phyloP scores from a whole-genome alignment of 2,113 vertebrate species.

The Archocentrus centrarchus region DNA sequence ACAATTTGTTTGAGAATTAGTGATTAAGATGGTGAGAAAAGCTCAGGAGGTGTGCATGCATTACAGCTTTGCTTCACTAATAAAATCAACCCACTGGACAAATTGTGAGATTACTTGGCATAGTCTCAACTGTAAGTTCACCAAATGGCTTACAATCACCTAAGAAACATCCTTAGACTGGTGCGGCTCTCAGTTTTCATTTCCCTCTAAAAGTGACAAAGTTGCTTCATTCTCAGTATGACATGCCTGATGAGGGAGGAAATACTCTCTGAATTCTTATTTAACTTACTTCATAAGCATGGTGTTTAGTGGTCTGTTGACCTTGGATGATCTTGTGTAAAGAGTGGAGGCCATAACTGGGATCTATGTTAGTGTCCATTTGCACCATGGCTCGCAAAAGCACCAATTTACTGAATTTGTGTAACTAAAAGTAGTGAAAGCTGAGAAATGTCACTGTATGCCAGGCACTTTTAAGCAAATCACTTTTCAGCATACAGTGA shows the following conservation, averaged over 20 bases:
- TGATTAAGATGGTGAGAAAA: slow-evolving; percentile 13
- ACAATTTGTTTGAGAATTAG: slow-evolving; percentile 31
- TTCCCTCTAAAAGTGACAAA: not conserved
- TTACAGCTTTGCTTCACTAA: not conserved
- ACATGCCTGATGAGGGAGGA: not conserved
- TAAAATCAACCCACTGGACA: not conserved
- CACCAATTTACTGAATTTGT: not conserved
- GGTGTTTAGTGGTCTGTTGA: not conserved
- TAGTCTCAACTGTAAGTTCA: not conserved
- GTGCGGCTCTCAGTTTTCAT: not conserved
- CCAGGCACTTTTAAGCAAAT: not conserved
- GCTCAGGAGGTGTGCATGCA: not conserved
- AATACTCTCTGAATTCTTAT: not conserved
- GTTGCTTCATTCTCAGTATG: not conserved
- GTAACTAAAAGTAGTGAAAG: not conserved
- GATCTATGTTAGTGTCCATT: not conserved
- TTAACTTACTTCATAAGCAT: not conserved
- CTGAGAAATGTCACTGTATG: slow-evolving; percentile 8
- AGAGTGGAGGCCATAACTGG: not conserved
- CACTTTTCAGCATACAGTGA: not conserved
- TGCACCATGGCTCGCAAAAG: not conserved
- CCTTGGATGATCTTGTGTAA: not conserved
- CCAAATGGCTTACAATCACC: not conserved
- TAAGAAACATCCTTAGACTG: not conserved
- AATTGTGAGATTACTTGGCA: not conserved